These are phyloP conservation scores for Corythucha ciliata DNA, from an alignment of 2,888 invertebrate genomes.

Conservation along the genomic window DNA sequence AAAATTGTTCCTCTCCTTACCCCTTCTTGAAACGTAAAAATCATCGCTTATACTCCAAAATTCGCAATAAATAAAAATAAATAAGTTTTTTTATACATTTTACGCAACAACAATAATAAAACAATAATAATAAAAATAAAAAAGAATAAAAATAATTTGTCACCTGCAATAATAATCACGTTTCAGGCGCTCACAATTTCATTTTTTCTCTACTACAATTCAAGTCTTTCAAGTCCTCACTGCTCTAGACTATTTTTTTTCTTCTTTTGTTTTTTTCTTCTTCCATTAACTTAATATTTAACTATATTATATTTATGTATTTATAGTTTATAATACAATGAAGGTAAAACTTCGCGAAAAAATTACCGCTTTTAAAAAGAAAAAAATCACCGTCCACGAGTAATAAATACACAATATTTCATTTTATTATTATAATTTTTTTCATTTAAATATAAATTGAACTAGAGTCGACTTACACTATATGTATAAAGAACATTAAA, in stretches of 20 bases:
- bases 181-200: background rate
- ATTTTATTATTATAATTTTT: background rate
- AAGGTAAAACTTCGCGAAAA: no score
- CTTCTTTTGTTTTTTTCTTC: background rate
- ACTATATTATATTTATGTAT: slow-evolving; percentile 11
- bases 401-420: slow-evolving; percentile 19
- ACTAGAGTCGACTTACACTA: slow-evolving; percentile 25
- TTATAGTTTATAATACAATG: slow-evolving; percentile 13
- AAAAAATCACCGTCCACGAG: slow-evolving; percentile 16
- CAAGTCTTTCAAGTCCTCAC: background rate
- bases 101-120: slow-evolving; percentile 15
- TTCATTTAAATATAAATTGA: slow-evolving; percentile 24
- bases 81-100: slow-evolving; percentile 6
- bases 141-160: slow-evolving; percentile 22
- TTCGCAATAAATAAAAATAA: slow-evolving; percentile 20
- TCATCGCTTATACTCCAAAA: no score
- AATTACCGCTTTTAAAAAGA: no score
- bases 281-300: slow-evolving; percentile 10
- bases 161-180: no score
- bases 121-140: slow-evolving; percentile 19
- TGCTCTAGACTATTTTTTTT: slow-evolving; percentile 2
- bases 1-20: background rate
- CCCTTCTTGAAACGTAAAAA: slow-evolving; percentile 16
- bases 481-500: slow-evolving; percentile 8
- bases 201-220: background rate